These are phyloP conservation scores for Lithophane ornitopus DNA, from an alignment of 2,888 invertebrate genomes.

Conservation along the genomic window DNA sequence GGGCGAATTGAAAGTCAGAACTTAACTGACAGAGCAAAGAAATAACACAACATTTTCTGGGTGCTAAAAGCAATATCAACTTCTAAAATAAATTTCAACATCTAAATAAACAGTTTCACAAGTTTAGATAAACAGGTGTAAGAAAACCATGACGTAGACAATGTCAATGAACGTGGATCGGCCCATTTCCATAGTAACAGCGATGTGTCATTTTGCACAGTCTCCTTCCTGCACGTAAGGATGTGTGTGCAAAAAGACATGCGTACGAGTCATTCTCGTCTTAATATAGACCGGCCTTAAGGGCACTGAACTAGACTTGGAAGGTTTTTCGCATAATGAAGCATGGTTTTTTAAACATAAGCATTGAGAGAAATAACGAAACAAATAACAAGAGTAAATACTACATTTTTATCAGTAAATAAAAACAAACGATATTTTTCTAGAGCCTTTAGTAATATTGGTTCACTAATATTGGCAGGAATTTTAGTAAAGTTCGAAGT, in stretches of 20 bases:
- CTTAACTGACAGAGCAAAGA: constrained; percentile 16
- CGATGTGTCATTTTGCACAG: constrained; percentile 41
- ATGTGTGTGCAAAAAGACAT: constrained; percentile 21
- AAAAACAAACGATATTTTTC: background rate
- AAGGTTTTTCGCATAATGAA: background rate
- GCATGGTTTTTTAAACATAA: background rate
- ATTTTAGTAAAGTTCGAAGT: background rate
- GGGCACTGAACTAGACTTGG: constrained; percentile 58
- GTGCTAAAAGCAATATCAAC: constrained; percentile 20
- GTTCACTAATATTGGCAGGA: background rate
- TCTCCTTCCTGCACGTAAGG: constrained; percentile 2
- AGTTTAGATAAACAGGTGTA: constrained; percentile 37
- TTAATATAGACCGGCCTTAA: constrained; percentile 53
- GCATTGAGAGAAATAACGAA: background rate
- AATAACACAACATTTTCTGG: constrained; percentile 13
- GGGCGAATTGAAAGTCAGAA: constrained; percentile 15
- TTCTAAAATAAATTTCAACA: constrained; percentile 36
- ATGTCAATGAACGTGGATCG: constrained; percentile 52
- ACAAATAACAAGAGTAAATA: background rate
- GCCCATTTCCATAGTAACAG: constrained; percentile 40
- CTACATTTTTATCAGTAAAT: constrained; percentile 4
- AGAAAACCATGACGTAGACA: constrained; percentile 27
- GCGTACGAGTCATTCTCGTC: constrained; percentile 27
- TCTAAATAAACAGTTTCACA: constrained; percentile 48
- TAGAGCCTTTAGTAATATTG: background rate